phyloP scores from a whole-genome alignment of 2,888 invertebrate genomes.

The Acanthopleura granulata region DNA sequence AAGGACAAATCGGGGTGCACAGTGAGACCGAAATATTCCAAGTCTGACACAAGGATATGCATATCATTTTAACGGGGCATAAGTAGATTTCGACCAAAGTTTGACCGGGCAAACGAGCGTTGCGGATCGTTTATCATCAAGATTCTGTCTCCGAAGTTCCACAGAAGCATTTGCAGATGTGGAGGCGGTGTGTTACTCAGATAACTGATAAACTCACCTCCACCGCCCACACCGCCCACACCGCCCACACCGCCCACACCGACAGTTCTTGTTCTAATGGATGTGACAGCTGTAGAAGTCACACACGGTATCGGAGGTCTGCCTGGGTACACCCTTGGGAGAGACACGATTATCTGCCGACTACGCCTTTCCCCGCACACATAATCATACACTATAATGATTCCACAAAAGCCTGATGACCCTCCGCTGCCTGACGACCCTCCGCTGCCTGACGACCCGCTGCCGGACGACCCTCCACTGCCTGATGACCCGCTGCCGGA shows the following conservation, averaged over 20 bases:
- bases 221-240: slow-evolving; percentile 25
- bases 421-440: background rate
- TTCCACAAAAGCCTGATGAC: slow-evolving; percentile 24
- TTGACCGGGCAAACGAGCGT: too few species aligned
- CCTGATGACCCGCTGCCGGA: background rate
- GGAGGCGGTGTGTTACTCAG: too few species aligned
- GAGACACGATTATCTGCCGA: background rate
- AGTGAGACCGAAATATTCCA: too few species aligned
- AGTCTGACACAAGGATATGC: too few species aligned
- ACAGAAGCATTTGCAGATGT: too few species aligned
- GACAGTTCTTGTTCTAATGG: background rate
- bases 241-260: slow-evolving; percentile 25
- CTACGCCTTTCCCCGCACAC: slow-evolving; percentile 28
- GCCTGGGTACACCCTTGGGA: slow-evolving; percentile 32
- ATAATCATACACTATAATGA: slow-evolving; percentile 32
- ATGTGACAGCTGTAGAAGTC: background rate
- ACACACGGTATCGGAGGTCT: slow-evolving; percentile 31
- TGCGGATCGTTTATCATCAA: too few species aligned
- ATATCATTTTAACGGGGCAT: too few species aligned
- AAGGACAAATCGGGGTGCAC: too few species aligned
- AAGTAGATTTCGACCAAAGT: too few species aligned
- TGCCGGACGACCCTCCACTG: background rate
- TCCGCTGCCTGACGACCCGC: background rate
- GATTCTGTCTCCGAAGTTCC: too few species aligned
- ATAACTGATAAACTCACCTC: too few species aligned